Conservation (phyloP, 2,113 vertebrate species). For the Nycticebus coucang region DNA sequence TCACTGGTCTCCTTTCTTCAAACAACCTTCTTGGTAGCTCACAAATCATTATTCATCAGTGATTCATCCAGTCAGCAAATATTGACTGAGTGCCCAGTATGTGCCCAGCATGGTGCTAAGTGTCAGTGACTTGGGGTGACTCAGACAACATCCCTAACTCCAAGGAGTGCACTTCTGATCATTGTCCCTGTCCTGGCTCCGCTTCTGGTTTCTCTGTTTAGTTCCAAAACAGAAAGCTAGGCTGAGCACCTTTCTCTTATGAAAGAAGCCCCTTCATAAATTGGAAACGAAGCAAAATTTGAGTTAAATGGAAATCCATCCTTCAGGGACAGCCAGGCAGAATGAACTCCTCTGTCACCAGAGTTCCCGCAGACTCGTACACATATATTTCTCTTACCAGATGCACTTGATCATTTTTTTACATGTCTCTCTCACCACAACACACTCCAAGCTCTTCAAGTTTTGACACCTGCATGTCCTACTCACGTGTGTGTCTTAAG, state of each 20-base stretch:
- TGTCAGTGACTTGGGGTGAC: background rate
- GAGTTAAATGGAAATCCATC: background rate
- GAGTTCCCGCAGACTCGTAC: background rate
- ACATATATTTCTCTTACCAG: background rate
- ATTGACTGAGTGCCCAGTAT: background rate
- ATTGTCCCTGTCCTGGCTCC: background rate
- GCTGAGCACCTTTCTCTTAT: background rate
- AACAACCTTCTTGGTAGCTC: background rate
- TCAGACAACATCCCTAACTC: background rate
- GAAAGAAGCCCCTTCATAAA: background rate
- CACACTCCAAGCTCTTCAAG: background rate
- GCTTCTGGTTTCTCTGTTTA: background rate
- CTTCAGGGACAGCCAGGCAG: background rate
- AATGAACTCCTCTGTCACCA: background rate
- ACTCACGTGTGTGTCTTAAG: background rate
- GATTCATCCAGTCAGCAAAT: background rate
- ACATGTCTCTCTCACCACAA: background rate
- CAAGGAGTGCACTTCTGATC: background rate
- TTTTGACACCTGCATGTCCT: background rate
- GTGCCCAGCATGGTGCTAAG: too few species aligned
- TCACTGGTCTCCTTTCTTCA: background rate
- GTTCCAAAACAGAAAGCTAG: conserved; percentile 8
- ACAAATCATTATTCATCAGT: background rate
- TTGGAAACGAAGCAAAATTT: background rate
- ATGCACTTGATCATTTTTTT: background rate